phyloP scores from a whole-genome alignment of 2,797 vertebrate species.

The Coregonus ussuriensis region DNA sequence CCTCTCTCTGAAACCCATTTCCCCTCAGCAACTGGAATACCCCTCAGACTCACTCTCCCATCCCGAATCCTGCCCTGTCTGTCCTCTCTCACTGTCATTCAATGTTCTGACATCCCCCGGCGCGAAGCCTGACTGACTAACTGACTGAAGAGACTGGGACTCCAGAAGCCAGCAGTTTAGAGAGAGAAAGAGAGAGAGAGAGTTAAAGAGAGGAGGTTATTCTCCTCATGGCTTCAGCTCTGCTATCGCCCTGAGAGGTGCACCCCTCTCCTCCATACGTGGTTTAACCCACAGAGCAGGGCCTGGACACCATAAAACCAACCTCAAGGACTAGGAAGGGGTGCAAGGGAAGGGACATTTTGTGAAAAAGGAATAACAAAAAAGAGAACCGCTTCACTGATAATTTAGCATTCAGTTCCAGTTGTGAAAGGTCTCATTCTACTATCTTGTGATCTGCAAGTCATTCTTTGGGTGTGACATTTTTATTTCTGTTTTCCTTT shows the following conservation, averaged over 20 bases:
- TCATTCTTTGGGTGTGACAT: conserved; percentile 56
- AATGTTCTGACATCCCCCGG: conserved; percentile 68
- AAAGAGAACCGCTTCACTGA: conserved; percentile 42
- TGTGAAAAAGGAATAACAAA: conserved; percentile 20
- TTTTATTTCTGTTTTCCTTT: conserved; percentile 46
- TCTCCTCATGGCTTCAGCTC: conserved; percentile 33
- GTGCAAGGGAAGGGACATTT: conserved; percentile 43
- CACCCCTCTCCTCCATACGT: conserved; percentile 11
- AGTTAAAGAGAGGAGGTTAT: conserved; percentile 36
- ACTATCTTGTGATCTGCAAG: conserved; percentile 45
- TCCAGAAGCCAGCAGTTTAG: conserved; percentile 19
- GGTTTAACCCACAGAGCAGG: conserved; percentile 42
- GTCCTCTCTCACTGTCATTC: conserved; percentile 74
- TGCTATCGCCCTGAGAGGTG: conserved; percentile 36
- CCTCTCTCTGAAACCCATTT: conserved; percentile 57
- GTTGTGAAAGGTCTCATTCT: conserved; percentile 57
- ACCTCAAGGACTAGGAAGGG: conserved; percentile 34
- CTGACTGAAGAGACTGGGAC: conserved; percentile 48
- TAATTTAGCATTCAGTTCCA: conserved; percentile 52
- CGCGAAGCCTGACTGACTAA: conserved; percentile 46
- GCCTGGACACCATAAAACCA: conserved; percentile 47
- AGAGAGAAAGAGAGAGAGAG: conserved; percentile 54
- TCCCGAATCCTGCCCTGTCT: conserved; percentile 58
- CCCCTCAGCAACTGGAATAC: conserved; percentile 63
- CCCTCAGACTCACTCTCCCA: conserved; percentile 57